phyloP scores from a whole-genome alignment of 2,888 invertebrate species.

The Ditylenchus weischeri region DNA sequence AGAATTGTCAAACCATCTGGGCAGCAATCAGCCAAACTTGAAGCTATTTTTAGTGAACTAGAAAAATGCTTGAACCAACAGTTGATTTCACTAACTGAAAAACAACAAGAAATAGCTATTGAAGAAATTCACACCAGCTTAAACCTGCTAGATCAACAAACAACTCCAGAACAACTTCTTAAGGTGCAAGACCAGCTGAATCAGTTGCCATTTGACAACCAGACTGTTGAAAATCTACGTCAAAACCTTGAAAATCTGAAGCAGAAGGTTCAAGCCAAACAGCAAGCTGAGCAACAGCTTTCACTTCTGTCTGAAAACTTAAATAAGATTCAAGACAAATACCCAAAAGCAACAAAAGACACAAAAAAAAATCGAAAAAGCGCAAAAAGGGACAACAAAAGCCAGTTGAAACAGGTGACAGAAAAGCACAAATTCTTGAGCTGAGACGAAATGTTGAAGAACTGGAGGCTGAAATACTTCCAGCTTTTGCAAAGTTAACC shows the following conservation, averaged over 20 bases:
- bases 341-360: not conserved
- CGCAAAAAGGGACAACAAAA: not conserved
- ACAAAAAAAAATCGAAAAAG: not conserved
- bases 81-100: not conserved
- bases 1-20: conserved; percentile 1
- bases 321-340: not conserved
- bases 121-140: not conserved
- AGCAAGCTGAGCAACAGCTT: not conserved
- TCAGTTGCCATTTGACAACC: not conserved
- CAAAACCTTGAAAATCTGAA: not conserved
- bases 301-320: not conserved
- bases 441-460: not conserved
- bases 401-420: not conserved
- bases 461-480: not conserved
- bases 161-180: not conserved
- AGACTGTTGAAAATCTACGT: not conserved
- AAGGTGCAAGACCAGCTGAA: not conserved
- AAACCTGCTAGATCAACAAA: not conserved
- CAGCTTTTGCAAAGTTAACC: not conserved
- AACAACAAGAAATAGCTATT: not conserved
- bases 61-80: not conserved
- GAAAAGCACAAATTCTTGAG: not conserved
- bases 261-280: not conserved
- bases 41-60: not conserved
- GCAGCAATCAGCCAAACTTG: not conserved